These are phyloP conservation scores for Zaprionus taronus DNA, from an alignment of 1,140 invertebrate genomes.

Conservation along the genomic window DNA sequence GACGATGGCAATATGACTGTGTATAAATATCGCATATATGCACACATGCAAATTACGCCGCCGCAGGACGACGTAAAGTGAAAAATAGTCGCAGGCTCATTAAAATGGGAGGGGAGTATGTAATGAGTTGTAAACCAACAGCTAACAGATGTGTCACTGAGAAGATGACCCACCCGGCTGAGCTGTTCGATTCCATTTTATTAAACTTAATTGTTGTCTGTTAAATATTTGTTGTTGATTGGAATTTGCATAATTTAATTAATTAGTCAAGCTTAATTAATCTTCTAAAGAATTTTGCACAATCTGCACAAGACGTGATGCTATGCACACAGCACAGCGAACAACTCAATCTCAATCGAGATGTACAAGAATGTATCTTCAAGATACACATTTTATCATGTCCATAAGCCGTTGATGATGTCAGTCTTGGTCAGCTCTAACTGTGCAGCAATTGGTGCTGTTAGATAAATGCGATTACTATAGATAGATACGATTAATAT, in stretches of 20 bases:
- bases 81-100: conserved; percentile 46
- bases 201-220: not conserved
- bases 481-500: not conserved
- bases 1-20: conserved; percentile 36
- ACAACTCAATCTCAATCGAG: not conserved
- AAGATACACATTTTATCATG: not conserved
- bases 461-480: not conserved
- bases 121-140: conserved; percentile 50
- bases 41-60: conserved; percentile 66
- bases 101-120: conserved; percentile 17
- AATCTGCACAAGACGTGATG: not conserved
- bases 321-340: not conserved
- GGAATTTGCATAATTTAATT: conserved; percentile 6
- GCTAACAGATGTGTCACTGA: conserved; percentile 25
- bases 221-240: not conserved
- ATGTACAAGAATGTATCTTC: not conserved
- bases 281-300: not conserved
- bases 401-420: not conserved
- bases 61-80: conserved; percentile 46
- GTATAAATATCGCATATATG: conserved; percentile 52
- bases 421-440: not conserved
- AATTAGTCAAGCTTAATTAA: not conserved
- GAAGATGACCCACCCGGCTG: not conserved
- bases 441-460: not conserved
- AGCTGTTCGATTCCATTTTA: not conserved